Conservation (phyloP, 2,888 invertebrate species). For the Drosophila sordidula region DNA sequence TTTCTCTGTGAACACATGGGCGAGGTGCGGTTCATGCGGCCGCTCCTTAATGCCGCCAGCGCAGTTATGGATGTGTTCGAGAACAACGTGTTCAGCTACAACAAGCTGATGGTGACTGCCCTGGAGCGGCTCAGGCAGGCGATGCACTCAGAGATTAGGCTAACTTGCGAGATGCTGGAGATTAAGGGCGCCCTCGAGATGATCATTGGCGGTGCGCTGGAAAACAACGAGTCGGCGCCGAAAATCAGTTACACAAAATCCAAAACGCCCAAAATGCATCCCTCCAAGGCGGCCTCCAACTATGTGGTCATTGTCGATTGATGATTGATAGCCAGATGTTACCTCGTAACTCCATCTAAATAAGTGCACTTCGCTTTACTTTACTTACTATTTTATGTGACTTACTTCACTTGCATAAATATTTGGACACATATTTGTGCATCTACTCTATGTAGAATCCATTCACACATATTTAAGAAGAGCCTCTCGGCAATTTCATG, state of each 20-base stretch:
- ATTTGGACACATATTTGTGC: no score
- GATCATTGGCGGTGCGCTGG: constrained; percentile 86
- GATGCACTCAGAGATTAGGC: constrained; percentile 89
- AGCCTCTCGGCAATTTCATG: constrained; percentile 41
- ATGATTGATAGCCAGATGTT: constrained; percentile 17
- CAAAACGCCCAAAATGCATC: constrained; percentile 65
- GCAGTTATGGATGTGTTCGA: constrained; percentile 91
- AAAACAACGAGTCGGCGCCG: constrained; percentile 84
- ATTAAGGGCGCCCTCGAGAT: constrained; percentile 90
- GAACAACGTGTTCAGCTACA: constrained; percentile 87
- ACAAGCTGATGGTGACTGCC: constrained; percentile 87
- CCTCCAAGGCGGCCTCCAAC: constrained; percentile 79
- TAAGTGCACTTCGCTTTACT: background rate
- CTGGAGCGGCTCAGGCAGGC: constrained; percentile 88
- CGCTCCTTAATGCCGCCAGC: constrained; percentile 90
- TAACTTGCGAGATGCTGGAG: constrained; percentile 88
- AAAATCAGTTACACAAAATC: constrained; percentile 21
- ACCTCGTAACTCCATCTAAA: background rate
- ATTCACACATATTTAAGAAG: constrained; percentile 36
- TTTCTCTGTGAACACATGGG: constrained; percentile 92
- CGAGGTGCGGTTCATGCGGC: constrained; percentile 90
- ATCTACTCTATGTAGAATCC: constrained; percentile 3
- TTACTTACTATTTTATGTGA: background rate
- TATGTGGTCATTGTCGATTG: constrained; percentile 66
- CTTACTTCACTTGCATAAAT: background rate